Evolutionary conservation across 2,113 vertebrate species (phyloP).

Genomic region (Vombatus ursinus): DNA sequence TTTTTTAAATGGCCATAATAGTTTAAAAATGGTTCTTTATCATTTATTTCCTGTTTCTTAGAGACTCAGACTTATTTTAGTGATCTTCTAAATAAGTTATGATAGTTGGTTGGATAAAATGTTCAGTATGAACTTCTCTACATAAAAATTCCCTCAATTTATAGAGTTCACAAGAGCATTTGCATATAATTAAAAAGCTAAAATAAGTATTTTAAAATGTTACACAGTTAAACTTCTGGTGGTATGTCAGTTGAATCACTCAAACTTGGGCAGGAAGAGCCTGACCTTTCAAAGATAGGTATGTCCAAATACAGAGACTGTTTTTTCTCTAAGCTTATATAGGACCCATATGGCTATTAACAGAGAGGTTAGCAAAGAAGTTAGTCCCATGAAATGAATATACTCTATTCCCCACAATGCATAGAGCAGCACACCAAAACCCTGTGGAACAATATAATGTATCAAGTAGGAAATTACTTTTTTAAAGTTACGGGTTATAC

Average conservation of each 20-base stretch:
- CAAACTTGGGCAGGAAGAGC: neutral
- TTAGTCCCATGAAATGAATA: neutral
- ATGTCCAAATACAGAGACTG: fast-evolving
- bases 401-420: neutral
- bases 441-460: neutral
- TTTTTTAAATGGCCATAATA: neutral
- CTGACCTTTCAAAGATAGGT: neutral
- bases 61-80: neutral
- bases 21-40: neutral
- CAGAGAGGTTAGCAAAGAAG: neutral
- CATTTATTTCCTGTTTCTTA: neutral
- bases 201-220: neutral
- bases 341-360: neutral
- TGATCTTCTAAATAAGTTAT: neutral
- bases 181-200: neutral
- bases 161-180: neutral
- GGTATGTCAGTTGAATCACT: fast-evolving
- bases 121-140: neutral
- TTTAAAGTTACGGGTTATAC: neutral
- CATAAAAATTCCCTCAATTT: neutral
- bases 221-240: neutral
- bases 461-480: neutral
- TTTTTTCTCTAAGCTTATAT: neutral
- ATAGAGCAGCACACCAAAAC: neutral
- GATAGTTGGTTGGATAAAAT: neutral